Conservation (phyloP, 2,888 invertebrate genomes). For the Eristalis tenax region DNA sequence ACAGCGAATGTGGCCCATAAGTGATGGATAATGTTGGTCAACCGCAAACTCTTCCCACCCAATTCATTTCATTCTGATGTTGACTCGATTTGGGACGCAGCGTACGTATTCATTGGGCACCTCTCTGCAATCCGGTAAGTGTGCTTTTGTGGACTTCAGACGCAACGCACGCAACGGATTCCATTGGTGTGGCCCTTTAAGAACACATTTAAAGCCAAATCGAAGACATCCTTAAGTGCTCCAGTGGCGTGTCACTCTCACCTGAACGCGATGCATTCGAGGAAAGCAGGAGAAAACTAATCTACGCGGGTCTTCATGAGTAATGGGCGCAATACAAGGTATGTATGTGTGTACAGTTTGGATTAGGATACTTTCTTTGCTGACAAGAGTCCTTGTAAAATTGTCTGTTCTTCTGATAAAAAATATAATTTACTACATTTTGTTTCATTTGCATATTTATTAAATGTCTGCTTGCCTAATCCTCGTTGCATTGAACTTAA, state of each 20-base stretch:
- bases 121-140: too few relatives aligned
- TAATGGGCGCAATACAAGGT: neutral
- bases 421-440: constrained; percentile 52
- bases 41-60: too few relatives aligned
- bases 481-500: constrained; percentile 59
- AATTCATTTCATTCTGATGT: too few relatives aligned
- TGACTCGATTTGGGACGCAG: too few relatives aligned
- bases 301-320: constrained; percentile 7
- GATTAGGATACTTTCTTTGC: neutral
- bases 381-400: constrained; percentile 15
- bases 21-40: too few relatives aligned
- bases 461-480: constrained; percentile 36
- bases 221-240: too few relatives aligned
- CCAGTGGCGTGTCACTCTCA: too few relatives aligned
- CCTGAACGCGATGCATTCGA: neutral
- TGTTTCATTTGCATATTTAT: constrained; percentile 26
- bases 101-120: too few relatives aligned
- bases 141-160: too few relatives aligned
- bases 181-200: too few relatives aligned
- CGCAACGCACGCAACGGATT: too few relatives aligned
- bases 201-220: neutral
- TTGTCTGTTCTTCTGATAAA: constrained; percentile 42
- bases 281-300: neutral
- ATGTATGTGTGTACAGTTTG: neutral
- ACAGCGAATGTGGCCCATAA: too few relatives aligned